A percentile compares a stretch with the other conserved stretches of the same genome.
Conservation (phyloP, 2,888 invertebrate genomes). For the Diloba caeruleocephala region DNA sequence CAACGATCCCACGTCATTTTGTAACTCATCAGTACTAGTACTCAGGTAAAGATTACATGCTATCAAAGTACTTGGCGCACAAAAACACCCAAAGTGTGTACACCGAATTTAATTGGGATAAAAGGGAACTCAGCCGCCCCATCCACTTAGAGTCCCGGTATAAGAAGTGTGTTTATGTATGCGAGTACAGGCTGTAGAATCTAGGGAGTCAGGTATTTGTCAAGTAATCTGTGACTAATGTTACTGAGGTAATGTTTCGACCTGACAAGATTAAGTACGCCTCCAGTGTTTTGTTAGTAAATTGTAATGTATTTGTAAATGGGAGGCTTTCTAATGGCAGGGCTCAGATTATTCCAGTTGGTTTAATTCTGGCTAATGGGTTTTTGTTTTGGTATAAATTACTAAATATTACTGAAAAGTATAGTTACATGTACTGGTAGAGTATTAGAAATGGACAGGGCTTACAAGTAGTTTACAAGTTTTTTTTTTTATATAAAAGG, state of each 20-base stretch:
- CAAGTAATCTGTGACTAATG: slow-evolving; percentile 23
- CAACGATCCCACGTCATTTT: slow-evolving; percentile 68
- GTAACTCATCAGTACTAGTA: slow-evolving; percentile 60
- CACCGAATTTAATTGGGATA: background rate
- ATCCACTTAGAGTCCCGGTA: too few relatives aligned
- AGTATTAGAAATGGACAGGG: background rate
- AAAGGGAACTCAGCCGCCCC: background rate
- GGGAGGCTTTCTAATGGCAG: slow-evolving; percentile 31
- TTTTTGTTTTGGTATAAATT: slow-evolving; percentile 2
- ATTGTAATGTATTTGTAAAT: slow-evolving; percentile 42
- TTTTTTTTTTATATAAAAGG: too few relatives aligned
- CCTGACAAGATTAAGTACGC: slow-evolving; percentile 50
- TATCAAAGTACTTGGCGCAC: background rate
- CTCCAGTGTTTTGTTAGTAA: slow-evolving; percentile 44
- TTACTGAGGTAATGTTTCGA: slow-evolving; percentile 45
- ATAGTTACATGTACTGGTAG: background rate
- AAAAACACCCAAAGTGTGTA: background rate
- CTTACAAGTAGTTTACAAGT: too few relatives aligned
- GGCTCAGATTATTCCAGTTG: slow-evolving; percentile 3
- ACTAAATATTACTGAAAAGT: too few relatives aligned
- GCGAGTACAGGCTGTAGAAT: background rate
- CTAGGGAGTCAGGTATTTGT: slow-evolving; percentile 9
- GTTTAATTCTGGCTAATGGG: slow-evolving; percentile 2
- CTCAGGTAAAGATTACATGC: slow-evolving; percentile 27
- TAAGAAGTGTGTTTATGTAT: background rate